These are phyloP conservation scores for Tetropium fuscum DNA, from an alignment of 2,888 invertebrate genomes.

Conservation along the genomic window DNA sequence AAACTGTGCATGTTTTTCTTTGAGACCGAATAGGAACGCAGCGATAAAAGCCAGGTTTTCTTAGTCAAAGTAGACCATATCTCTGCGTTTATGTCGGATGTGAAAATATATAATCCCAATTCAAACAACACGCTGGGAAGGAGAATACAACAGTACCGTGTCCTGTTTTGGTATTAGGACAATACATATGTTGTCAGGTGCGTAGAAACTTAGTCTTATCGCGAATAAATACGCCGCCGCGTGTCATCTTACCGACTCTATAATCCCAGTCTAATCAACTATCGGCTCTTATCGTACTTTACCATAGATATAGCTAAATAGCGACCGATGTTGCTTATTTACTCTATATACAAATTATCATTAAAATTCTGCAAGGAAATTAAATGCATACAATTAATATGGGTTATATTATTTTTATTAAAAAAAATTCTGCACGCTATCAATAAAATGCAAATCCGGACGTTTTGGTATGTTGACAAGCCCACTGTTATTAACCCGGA, in stretches of 20 bases:
- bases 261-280: constrained; percentile 60
- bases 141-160: constrained; percentile 44
- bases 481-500: constrained; percentile 3
- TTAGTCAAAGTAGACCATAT: constrained; percentile 16
- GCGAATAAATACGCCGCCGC: constrained; percentile 60
- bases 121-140: constrained; percentile 44
- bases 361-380: constrained; percentile 24
- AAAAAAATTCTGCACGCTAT: background rate
- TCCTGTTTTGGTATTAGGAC: constrained; percentile 54
- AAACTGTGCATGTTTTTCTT: constrained; percentile 17
- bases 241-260: constrained; percentile 60
- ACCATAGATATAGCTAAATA: constrained; percentile 30
- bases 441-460: background rate
- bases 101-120: constrained; percentile 52
- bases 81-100: constrained; percentile 46
- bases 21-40: background rate
- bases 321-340: constrained; percentile 31
- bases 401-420: background rate
- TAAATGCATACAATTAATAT: background rate
- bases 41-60: constrained; percentile 11
- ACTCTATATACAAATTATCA: constrained; percentile 19
- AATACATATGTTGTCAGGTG: constrained; percentile 63
- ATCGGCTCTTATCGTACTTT: constrained; percentile 51
- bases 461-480: background rate
- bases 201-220: constrained; percentile 56